Evolutionary conservation across 2,797 vertebrate genomes (phyloP), one percentile per base, ranked within the genome.

Genomic region (Notoglanidium macrostoma): DNA sequence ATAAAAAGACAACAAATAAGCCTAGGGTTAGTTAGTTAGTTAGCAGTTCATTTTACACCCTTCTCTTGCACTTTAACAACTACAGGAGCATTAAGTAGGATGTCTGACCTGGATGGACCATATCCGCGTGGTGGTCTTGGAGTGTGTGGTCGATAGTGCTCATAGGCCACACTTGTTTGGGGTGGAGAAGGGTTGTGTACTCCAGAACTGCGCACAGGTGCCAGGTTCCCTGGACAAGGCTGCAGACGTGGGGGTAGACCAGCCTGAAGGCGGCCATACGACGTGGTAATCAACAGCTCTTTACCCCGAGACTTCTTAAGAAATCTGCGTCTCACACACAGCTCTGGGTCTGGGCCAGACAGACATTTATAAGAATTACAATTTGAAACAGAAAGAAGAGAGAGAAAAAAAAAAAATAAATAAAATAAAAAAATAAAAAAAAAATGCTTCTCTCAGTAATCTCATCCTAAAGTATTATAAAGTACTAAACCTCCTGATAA

Each of bases 301-400:
- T 96, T 96, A 35, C 96, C 97, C 26, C 96, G 96, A 61, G 97
- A 93, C 88, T 98, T 99, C 91, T 97, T 97, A 51, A 97, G 96
- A 92, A 97, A 96, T 2, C 97, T 96, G 89, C 97, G 97, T 67
- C 96, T 95, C 7, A 96, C 94, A 23, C 97, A 97, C 68, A 96
- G 57, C 61, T 97, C 97, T 8, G 95, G 89, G 65, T 99, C 98
- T 97, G 83, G n/a, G 26, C 26, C 70, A 87, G 67, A 89, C 9
- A 84, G n/a, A 79, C 35, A 81, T 63, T 81, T 29, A 82, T 65
- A 5, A 35, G 10, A 55, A 23, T 32, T 1, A 40, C 15, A 70
- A 70, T 23, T 44, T 44, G 19, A 40, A 44, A 77, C 6, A 51
- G 19, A 26, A 35, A 23, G 0, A n/a, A 57, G 7, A 73, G n/a